These are phyloP conservation scores for Holothuria leucospilota DNA, from an alignment of 53 echinoderm and acorn worm species.

Conservation along the genomic window DNA sequence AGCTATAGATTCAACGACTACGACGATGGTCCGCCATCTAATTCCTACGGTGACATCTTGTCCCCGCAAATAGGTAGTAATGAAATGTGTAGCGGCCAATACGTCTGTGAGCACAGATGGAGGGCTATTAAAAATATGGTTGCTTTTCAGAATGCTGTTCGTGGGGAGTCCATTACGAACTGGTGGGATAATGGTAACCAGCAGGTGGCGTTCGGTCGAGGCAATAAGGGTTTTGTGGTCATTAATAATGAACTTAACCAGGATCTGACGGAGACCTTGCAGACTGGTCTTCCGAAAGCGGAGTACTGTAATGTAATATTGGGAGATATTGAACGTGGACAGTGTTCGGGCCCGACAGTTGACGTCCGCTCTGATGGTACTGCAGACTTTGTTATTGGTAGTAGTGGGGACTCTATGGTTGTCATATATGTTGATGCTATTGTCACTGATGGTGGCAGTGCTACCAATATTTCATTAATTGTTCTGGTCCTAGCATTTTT, in stretches of 20 bases:
- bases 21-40: conserved; percentile 56
- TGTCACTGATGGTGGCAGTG: neutral
- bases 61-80: conserved; percentile 56
- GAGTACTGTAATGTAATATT: conserved; percentile 78
- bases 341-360: conserved; percentile 65
- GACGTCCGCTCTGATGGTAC: conserved; percentile 60
- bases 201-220: conserved; percentile 84
- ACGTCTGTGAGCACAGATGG: conserved; percentile 84
- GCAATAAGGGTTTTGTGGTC: conserved; percentile 76
- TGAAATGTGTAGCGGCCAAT: conserved; percentile 62
- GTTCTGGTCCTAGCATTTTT: too few species aligned
- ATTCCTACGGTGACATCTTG: conserved; percentile 45
- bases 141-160: conserved; percentile 58
- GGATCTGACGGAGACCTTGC: neutral
- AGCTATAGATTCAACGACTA: conserved; percentile 70
- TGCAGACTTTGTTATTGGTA: conserved; percentile 62
- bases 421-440: conserved; percentile 66
- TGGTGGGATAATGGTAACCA: conserved; percentile 82
- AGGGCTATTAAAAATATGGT: conserved; percentile 81
- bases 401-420: conserved; percentile 64
- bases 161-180: conserved; percentile 54
- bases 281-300: conserved; percentile 71
- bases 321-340: conserved; percentile 61
- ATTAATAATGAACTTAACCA: conserved; percentile 58
- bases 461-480: too few species aligned